These are phyloP conservation scores for Entomobrya proxima DNA, from an alignment of 2,888 invertebrate genomes.

Conservation along the genomic window DNA sequence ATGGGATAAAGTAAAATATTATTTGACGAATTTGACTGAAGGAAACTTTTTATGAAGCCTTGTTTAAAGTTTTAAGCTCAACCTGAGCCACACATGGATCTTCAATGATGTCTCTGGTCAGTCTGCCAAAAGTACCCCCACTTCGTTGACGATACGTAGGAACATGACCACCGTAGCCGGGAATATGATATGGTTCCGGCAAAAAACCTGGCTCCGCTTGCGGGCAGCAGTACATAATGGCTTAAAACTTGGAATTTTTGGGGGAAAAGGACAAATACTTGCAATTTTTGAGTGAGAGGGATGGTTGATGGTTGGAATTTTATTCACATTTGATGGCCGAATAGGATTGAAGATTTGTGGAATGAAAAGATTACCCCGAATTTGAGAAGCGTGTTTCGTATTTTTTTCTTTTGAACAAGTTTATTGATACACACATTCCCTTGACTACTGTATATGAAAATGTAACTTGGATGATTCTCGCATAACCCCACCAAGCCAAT, in stretches of 20 bases:
- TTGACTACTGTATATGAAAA: no score
- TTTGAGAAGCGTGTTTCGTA: no score
- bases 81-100: slow-evolving; percentile 74
- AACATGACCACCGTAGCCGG: slow-evolving; percentile 72
- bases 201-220: slow-evolving; percentile 62
- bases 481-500: no score
- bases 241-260: neutral
- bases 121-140: slow-evolving; percentile 69
- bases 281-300: neutral
- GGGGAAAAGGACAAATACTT: neutral
- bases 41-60: neutral
- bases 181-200: slow-evolving; percentile 71
- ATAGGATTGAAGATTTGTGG: neutral
- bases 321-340: neutral
- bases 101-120: slow-evolving; percentile 68
- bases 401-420: no score
- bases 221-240: slow-evolving; percentile 64
- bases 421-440: no score
- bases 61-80: neutral
- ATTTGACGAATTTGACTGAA: neutral
- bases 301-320: neutral
- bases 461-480: no score
- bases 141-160: slow-evolving; percentile 64
- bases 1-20: neutral
- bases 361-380: neutral